A percentile compares a stretch with the other conserved stretches of the same genome.
phyloP scores from a whole-genome alignment of 2,113 vertebrate species.

The Dromaius novaehollandiae region DNA sequence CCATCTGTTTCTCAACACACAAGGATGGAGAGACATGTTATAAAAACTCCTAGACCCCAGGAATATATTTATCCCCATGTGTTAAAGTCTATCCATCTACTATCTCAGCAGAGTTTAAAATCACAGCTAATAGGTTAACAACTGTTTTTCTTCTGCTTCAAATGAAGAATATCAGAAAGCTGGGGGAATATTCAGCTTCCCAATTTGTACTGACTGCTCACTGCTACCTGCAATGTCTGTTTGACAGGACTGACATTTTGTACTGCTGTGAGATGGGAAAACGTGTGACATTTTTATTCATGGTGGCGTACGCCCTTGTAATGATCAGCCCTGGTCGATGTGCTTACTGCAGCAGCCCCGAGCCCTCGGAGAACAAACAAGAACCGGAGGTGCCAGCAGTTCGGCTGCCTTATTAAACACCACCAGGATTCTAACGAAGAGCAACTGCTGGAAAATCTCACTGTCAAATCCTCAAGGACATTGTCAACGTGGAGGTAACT shows the following conservation, averaged over 20 bases:
- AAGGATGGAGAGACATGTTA: constrained; percentile 50
- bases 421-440: constrained; percentile 87
- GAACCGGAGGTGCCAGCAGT: constrained; percentile 80
- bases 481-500: constrained; percentile 82
- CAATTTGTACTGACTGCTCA: constrained; percentile 87
- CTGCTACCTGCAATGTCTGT: constrained; percentile 85
- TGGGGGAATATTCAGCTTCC: constrained; percentile 84
- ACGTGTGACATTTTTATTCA: constrained; percentile 89
- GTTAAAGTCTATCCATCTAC: constrained; percentile 76
- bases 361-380: constrained; percentile 87
- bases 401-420: constrained; percentile 87
- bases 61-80: constrained; percentile 70
- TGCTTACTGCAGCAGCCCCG: constrained; percentile 84
- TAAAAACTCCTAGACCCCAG: constrained; percentile 70
- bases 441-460: constrained; percentile 89
- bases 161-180: constrained; percentile 87
- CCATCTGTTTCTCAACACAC: not conserved
- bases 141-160: constrained; percentile 88
- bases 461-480: constrained; percentile 90
- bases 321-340: constrained; percentile 89
- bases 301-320: constrained; percentile 87
- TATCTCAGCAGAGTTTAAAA: constrained; percentile 81
- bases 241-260: constrained; percentile 89
- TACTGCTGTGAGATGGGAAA: constrained; percentile 84
- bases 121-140: constrained; percentile 88